These are phyloP conservation scores for Calyptomena viridis DNA, from an alignment of 2,113 vertebrate species.

Conservation along the genomic window DNA sequence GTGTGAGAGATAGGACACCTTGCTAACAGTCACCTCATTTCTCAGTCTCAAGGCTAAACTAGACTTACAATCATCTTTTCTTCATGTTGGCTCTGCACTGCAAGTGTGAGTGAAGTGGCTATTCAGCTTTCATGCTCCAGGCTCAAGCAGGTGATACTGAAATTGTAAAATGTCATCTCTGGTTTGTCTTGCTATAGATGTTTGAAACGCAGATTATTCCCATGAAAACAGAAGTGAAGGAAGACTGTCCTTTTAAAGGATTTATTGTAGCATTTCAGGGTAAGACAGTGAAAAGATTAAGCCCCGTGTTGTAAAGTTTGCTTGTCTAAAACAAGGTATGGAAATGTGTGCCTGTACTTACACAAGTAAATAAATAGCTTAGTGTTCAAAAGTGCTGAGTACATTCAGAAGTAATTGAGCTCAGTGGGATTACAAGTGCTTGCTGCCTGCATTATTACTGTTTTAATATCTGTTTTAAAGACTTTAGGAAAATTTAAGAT, in stretches of 20 bases:
- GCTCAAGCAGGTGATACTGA: background rate
- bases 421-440: background rate
- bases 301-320: background rate
- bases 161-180: background rate
- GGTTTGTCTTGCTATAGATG: background rate
- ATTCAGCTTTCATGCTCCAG: background rate
- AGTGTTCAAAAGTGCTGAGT: background rate
- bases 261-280: background rate
- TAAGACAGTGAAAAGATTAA: background rate
- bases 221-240: background rate
- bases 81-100: background rate
- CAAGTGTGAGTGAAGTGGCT: background rate
- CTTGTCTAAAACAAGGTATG: background rate
- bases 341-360: background rate
- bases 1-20: background rate
- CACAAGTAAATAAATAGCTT: constrained; percentile 10
- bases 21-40: background rate
- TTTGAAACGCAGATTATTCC: background rate
- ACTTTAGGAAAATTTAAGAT: background rate
- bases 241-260: background rate
- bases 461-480: constrained; percentile 28
- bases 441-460: background rate
- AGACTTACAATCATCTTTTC: background rate
- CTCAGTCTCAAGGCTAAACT: background rate
- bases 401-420: background rate